Evolutionary conservation across 2,888 invertebrate genomes (phyloP), one percentile per base, ranked within the genome.

Genomic region (Hirtodrosophila cameraria): DNA sequence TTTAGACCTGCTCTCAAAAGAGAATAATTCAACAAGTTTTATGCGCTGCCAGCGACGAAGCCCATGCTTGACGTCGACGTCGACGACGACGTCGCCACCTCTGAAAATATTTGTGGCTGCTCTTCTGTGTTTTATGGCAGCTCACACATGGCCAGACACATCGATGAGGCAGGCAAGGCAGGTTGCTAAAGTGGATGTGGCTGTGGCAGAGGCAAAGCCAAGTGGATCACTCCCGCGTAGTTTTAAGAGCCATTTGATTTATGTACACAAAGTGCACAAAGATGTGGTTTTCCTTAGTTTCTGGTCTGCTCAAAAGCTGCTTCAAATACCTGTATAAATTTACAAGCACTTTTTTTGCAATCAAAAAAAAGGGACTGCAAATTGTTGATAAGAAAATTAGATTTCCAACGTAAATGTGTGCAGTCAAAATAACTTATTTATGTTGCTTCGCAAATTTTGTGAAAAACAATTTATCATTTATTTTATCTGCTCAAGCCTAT

Each of bases 11-110:
- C 30, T 18, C 33, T 23, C n/a, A n/a, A 35, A 28, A 30, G 53
- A 49, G 42, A 58, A 83, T 83, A 86, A 80, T 80, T 80, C 80
- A 80, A 86, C 80, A 80, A 80, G 80, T 80, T 80, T 80, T 86
- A 82, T 86, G 86, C 73, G 65, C 53, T 60, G 57, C 67, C 76
- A 55, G 28, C 58, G 28, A 84, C 73, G 65, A 49, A 59, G 57
- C 67, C 76, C 53, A 28, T 54, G 28, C 16, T 36, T 38, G 50
- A 13, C 64, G 46, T 50, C 49, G 36, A 48, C 48, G 43, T 5
- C 18, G 18, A 4, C 18, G 18, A n/a, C 18, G 5, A 2, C 43
- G 36, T 18, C 39, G 62, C 45, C 12, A 20, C 39, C 50, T 49
- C 49, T 61, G 46, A 38, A 60, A 82, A 80, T 80, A 83, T 83